A percentile compares a stretch with the other conserved stretches of the same genome.
These are phyloP conservation scores for Zeugodacus cucurbitae DNA, from an alignment of 1,140 invertebrate species.

Conservation along the genomic window DNA sequence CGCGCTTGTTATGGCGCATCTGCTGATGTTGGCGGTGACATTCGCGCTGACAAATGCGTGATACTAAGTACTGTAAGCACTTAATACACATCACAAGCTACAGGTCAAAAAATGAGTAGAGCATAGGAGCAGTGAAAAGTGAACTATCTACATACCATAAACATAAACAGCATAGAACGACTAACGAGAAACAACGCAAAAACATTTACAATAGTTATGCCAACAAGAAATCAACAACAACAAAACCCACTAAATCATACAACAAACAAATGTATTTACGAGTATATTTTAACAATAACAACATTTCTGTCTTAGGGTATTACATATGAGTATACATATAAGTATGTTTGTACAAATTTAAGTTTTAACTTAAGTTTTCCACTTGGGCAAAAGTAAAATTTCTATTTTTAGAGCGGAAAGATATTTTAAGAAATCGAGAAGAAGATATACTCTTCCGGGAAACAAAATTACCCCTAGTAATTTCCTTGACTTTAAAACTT, in stretches of 20 bases:
- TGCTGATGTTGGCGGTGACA: constrained; percentile 60
- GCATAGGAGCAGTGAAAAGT: not conserved
- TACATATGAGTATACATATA: not conserved
- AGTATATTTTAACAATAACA: not conserved
- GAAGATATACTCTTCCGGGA: no score
- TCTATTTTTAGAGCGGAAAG: not conserved
- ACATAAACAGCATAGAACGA: constrained; percentile 69
- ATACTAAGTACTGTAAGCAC: constrained; percentile 51
- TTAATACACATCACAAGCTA: not conserved
- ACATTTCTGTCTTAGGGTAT: not conserved
- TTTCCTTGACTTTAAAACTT: no score
- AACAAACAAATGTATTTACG: not conserved
- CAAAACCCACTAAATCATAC: not conserved
- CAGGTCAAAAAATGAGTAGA: not conserved
- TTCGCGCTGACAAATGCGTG: constrained; percentile 62
- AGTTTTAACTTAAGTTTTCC: not conserved
- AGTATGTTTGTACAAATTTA: not conserved
- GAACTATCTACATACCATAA: constrained; percentile 81
- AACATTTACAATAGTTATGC: constrained; percentile 2
- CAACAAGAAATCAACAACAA: not conserved
- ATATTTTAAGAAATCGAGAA: not conserved
- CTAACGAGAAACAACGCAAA: constrained; percentile 15
- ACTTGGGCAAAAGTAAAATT: not conserved
- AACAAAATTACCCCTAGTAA: no score
- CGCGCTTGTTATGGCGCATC: constrained; percentile 54